Evolutionary conservation across 2,113 vertebrate genomes (phyloP), one percentile per base, ranked within the genome.

Genomic region (Climacteris rufus): DNA sequence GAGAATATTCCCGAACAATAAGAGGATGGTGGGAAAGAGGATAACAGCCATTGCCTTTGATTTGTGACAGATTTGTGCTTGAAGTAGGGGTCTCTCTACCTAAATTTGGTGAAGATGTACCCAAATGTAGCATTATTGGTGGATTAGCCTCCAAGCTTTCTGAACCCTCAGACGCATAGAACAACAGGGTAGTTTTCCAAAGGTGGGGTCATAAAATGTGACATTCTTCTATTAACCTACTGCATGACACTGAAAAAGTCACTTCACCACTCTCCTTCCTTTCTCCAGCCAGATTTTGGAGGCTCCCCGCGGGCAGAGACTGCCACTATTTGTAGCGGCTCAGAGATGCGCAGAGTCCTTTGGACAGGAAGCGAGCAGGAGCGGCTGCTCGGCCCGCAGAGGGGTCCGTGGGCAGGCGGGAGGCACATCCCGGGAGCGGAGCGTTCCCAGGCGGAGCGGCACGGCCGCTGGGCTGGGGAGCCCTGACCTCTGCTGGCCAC

Each of bases 401-500:
- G 11, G 1, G 3, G 40, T 4, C 31, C 20, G 42, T 23, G n/a
- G 13, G 18, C 39, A 19, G 54, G 20, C 2, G 2, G 47, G 9
- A 9, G 24, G 10, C 42, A 4, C 52, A 6, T 45, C 5, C 14
- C 2, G 17, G 6, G n/a, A n/a, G n/a, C n/a, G n/a, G n/a, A n/a
- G n/a, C n/a, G n/a, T n/a, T n/a, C n/a, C n/a, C n/a, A n/a, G n/a
- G n/a, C n/a, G n/a, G n/a, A n/a, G n/a, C n/a, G n/a, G n/a, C n/a
- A n/a, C n/a, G n/a, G n/a, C n/a, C n/a, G n/a, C n/a, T n/a, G n/a
- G n/a, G n/a, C n/a, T n/a, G n/a, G 72, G 30, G 30, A 17, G 82
- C 65, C 9, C 94, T 70, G 92, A 86, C 95, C 92, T 70, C 94
- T 96, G 47, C 79, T 77, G 94, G 94, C 4, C 75, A 8, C 3